A percentile compares a stretch with the other conserved stretches of the same genome.
These are phyloP conservation scores for Micropoecilia bifurca DNA, from an alignment of 2,797 vertebrate genomes.

Conservation along the genomic window DNA sequence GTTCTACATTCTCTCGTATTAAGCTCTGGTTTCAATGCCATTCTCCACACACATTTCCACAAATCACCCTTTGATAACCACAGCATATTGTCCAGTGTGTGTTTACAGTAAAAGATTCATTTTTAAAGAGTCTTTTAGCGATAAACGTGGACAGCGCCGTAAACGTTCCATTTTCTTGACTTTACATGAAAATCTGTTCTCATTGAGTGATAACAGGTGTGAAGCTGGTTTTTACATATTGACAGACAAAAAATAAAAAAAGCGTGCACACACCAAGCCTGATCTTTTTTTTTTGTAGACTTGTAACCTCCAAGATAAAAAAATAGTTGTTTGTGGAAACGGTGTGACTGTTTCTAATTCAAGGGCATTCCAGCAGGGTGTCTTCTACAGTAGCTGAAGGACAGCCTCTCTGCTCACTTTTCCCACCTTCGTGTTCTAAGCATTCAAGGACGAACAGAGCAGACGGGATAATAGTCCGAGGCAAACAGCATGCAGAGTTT, in stretches of 20 bases:
- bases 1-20: not conserved
- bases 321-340: constrained; percentile 2
- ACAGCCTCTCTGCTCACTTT: constrained; percentile 1
- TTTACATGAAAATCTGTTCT: not conserved
- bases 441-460: constrained; percentile 1
- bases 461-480: not conserved
- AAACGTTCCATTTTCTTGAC: not conserved
- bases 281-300: not conserved
- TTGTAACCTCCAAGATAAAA: constrained; percentile 1
- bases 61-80: not conserved
- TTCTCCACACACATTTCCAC: not conserved
- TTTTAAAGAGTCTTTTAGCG: not conserved
- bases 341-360: constrained; percentile 5
- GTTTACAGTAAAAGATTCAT: not conserved
- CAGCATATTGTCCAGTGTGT: not conserved
- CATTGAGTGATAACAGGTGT: not conserved
- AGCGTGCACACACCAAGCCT: not conserved
- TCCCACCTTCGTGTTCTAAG: not conserved
- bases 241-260: not conserved
- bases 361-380: not conserved
- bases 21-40: not conserved
- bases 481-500: constrained; percentile 1
- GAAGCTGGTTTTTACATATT: not conserved
- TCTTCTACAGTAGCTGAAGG: not conserved
- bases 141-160: not conserved